phyloP scores from a whole-genome alignment of 2,113 vertebrate species.

The Spermophilus dauricus region DNA sequence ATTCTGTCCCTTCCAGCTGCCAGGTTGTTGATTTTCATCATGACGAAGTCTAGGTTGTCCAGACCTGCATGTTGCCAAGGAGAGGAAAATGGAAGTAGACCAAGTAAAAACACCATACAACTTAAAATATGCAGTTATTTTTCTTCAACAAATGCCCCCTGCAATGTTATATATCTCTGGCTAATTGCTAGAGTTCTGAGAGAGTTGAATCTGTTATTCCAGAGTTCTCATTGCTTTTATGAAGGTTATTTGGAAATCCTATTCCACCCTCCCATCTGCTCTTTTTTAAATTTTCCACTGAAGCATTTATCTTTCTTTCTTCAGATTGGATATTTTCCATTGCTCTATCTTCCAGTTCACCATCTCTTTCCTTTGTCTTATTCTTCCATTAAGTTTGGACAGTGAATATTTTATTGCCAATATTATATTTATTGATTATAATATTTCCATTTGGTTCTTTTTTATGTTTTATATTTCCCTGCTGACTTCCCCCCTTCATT shows the following conservation, averaged over 20 bases:
- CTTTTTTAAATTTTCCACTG: neutral
- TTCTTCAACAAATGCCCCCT: neutral
- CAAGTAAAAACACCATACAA: neutral
- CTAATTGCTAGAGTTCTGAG: neutral
- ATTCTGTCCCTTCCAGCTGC: neutral
- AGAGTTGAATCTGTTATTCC: neutral
- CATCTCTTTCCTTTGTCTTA: neutral
- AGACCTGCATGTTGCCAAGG: neutral
- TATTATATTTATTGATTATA: neutral
- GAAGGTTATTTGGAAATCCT: neutral
- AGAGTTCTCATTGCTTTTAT: neutral
- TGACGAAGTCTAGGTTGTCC: neutral
- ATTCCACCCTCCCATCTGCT: neutral
- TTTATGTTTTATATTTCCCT: neutral
- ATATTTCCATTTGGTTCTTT: neutral
- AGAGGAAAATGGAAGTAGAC: neutral
- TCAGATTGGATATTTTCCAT: neutral
- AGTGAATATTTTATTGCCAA: neutral
- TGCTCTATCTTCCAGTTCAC: neutral
- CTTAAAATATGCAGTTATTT: neutral
- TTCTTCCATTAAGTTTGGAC: neutral
- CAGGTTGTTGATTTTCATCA: neutral
- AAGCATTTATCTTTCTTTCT: neutral
- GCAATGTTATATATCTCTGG: neutral
- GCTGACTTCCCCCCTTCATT: neutral